phyloP scores from a whole-genome alignment of 2,888 invertebrate genomes.

The Encarsia formosa region DNA sequence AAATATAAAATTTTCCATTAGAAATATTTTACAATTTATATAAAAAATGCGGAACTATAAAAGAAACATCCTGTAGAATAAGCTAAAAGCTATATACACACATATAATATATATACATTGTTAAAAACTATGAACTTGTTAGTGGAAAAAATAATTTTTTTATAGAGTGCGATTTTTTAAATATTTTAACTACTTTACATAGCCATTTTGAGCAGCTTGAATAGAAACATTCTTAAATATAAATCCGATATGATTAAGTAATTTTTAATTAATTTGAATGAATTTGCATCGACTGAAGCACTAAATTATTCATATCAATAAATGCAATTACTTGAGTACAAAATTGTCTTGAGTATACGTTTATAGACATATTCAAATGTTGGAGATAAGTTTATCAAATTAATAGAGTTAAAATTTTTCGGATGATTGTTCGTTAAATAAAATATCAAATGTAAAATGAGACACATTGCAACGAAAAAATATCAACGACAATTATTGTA shows the following conservation, averaged over 20 bases:
- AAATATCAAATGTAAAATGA: neutral
- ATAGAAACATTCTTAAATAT: conserved; percentile 18
- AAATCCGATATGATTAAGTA: neutral
- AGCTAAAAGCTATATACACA: neutral
- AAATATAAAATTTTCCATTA: neutral
- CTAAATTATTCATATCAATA: conserved; percentile 23
- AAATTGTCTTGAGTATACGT: conserved; percentile 11
- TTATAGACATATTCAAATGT: conserved; percentile 4
- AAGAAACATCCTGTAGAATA: neutral
- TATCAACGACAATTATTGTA: conserved; percentile 1
- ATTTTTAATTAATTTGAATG: neutral
- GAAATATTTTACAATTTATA: too few relatives aligned
- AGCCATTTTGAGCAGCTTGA: conserved; percentile 5
- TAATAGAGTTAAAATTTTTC: neutral
- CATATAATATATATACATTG: too few relatives aligned
- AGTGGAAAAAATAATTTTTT: conserved; percentile 16
- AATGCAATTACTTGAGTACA: conserved; percentile 19
- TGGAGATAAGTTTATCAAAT: neutral
- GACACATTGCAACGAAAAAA: conserved; percentile 8
- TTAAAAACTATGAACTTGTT: too few relatives aligned
- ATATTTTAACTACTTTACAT: conserved; percentile 1
- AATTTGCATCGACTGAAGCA: conserved; percentile 23
- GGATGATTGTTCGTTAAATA: neutral
- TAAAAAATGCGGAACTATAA: neutral
- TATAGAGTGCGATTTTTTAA: conserved; percentile 10